These are phyloP conservation scores for Anoura caudifer DNA, from an alignment of 2,113 vertebrate species.

Conservation along the genomic window DNA sequence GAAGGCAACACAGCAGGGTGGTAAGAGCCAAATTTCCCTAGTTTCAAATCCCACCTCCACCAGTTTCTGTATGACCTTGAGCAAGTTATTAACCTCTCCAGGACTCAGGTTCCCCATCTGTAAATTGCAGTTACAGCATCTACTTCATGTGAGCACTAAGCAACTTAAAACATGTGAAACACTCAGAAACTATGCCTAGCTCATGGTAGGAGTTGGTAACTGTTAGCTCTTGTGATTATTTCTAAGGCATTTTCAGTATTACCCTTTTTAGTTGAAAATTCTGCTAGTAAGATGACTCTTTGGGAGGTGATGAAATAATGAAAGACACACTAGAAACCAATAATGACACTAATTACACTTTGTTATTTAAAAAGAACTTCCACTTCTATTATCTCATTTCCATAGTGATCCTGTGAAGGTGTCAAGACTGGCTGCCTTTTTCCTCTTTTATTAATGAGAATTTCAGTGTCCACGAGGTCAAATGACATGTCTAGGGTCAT, in stretches of 20 bases:
- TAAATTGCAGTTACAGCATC: neutral
- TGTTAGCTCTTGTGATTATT: neutral
- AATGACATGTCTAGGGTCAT: neutral
- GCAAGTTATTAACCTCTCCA: neutral
- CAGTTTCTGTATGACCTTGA: neutral
- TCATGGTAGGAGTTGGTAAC: neutral
- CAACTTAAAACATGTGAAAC: neutral
- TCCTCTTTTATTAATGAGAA: neutral
- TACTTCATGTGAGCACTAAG: neutral
- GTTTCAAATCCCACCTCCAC: neutral
- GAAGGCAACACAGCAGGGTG: neutral
- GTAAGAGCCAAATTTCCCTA: neutral
- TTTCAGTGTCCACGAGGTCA: neutral
- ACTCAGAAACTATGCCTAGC: neutral
- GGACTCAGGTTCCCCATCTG: neutral
- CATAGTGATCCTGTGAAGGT: neutral
- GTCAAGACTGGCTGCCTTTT: neutral
- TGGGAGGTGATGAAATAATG: neutral
- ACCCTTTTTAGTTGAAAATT: neutral
- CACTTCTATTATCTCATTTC: neutral
- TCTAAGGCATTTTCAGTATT: neutral
- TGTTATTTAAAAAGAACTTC: neutral
- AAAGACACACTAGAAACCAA: neutral
- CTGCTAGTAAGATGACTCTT: neutral
- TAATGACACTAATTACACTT: neutral